Conservation (phyloP, 1,140 invertebrate species). For the Gryon sp. region DNA sequence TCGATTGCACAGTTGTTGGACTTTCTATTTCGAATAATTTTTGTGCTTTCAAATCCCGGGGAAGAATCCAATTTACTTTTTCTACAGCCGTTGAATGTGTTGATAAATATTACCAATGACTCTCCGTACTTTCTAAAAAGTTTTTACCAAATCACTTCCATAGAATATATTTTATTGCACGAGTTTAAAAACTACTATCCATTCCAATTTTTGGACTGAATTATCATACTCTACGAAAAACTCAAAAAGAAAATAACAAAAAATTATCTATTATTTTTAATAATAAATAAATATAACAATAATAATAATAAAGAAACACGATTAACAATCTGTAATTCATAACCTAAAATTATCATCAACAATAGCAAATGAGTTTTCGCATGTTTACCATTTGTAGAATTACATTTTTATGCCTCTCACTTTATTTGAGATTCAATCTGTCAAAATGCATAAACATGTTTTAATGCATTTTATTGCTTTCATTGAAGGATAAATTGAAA, state of each 20-base stretch:
- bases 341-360: conserved; percentile 9
- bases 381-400: not conserved
- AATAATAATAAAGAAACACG: not conserved
- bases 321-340: not conserved
- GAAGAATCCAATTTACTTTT: conserved; percentile 26
- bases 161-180: too few species aligned
- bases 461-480: too few species aligned
- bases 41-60: conserved; percentile 11
- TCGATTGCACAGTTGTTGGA: conserved; percentile 13
- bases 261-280: not conserved
- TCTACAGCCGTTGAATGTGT: conserved; percentile 4
- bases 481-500: too few species aligned
- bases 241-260: not conserved
- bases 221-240: too few species aligned
- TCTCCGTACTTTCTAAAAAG: conserved; percentile 41
- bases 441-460: not conserved
- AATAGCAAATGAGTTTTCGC: not conserved
- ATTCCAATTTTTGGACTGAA: too few species aligned
- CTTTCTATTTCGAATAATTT: conserved; percentile 43
- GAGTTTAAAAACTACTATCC: too few species aligned
- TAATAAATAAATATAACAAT: too few species aligned
- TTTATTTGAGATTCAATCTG: too few species aligned
- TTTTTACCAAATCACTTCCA: not conserved
- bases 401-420: too few species aligned
- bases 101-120: conserved; percentile 27